A percentile compares a stretch with the other conserved stretches of the same genome.
phyloP scores from a whole-genome alignment of 2,888 invertebrate genomes.

The Drosophila kambysellisi region DNA sequence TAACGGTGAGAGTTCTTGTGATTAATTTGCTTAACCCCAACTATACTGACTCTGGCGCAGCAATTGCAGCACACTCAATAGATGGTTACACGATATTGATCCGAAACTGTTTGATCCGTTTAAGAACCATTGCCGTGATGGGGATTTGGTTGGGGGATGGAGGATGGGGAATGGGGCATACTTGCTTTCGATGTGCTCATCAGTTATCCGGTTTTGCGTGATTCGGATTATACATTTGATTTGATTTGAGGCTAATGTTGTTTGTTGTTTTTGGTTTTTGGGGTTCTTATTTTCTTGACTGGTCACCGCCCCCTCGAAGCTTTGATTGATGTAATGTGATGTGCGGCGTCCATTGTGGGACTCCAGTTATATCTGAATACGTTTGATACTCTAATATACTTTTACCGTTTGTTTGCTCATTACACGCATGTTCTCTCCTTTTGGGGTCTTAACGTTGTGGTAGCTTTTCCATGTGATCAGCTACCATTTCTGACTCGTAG shows the following conservation, averaged over 20 bases:
- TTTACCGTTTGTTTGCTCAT: conserved; percentile 70
- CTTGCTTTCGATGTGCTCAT: conserved; percentile 1
- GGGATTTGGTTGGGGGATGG: not conserved
- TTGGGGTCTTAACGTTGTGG: not conserved
- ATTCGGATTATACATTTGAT: conserved; percentile 18
- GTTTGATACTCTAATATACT: conserved; percentile 54
- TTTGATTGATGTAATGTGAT: conserved; percentile 57
- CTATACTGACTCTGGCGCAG: conserved; percentile 1
- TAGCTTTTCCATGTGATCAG: conserved; percentile 1
- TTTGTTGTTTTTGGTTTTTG: conserved; percentile 8
- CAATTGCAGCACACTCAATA: conserved; percentile 2
- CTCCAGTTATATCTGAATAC: conserved; percentile 21
- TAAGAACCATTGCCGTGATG: conserved; percentile 2
- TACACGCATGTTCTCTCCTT: conserved; percentile 50
- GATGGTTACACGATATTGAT: not conserved
- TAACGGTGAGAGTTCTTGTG: not conserved
- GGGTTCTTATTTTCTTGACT: conserved; percentile 29
- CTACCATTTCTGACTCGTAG: conserved; percentile 36
- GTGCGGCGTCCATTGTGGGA: not conserved
- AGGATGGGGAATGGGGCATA: not conserved
- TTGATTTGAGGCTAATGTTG: conserved; percentile 24
- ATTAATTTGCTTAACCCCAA: conserved; percentile 2
- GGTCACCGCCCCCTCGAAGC: conserved; percentile 43
- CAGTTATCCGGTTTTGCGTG: conserved; percentile 1
- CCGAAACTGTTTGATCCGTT: not conserved